Conservation (phyloP, 2,888 invertebrate genomes). For the Tillus elongatus region DNA sequence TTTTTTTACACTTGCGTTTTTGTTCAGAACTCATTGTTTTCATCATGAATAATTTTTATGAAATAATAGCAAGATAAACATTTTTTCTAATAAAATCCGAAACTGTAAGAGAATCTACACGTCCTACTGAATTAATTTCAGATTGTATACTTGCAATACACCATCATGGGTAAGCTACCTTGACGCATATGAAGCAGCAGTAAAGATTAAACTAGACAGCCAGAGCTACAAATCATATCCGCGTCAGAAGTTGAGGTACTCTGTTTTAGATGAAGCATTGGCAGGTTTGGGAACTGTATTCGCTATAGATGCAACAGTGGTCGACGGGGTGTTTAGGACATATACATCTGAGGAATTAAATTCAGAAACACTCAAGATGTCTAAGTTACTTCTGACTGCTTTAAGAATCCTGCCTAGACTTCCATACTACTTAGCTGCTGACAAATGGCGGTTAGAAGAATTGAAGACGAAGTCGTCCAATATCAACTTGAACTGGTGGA, state of each 20-base stretch:
- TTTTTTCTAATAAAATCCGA: too few relatives aligned
- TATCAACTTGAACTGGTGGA: constrained; percentile 43
- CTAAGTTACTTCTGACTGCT: constrained; percentile 47
- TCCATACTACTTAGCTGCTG: constrained; percentile 49
- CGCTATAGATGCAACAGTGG: constrained; percentile 40
- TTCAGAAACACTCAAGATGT: constrained; percentile 43
- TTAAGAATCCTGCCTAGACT: constrained; percentile 49
- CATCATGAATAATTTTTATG: too few relatives aligned
- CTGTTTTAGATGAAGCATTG: constrained; percentile 48
- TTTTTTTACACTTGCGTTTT: too few relatives aligned
- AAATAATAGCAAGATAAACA: too few relatives aligned
- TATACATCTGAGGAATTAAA: constrained; percentile 27
- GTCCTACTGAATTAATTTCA: too few relatives aligned
- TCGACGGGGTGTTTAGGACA: not conserved
- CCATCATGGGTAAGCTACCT: constrained; percentile 46
- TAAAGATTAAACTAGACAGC: constrained; percentile 38
- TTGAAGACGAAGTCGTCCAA: constrained; percentile 22
- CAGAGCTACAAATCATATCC: constrained; percentile 27
- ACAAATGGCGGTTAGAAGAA: constrained; percentile 47
- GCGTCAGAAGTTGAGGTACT: constrained; percentile 28
- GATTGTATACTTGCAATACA: constrained; percentile 44
- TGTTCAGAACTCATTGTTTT: too few relatives aligned
- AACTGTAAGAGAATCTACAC: too few relatives aligned
- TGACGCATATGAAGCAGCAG: constrained; percentile 46
- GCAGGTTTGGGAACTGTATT: constrained; percentile 46